These are phyloP conservation scores for Cryptomyrus ogoouensis DNA, from an alignment of 2,113 vertebrate species.

Conservation along the genomic window DNA sequence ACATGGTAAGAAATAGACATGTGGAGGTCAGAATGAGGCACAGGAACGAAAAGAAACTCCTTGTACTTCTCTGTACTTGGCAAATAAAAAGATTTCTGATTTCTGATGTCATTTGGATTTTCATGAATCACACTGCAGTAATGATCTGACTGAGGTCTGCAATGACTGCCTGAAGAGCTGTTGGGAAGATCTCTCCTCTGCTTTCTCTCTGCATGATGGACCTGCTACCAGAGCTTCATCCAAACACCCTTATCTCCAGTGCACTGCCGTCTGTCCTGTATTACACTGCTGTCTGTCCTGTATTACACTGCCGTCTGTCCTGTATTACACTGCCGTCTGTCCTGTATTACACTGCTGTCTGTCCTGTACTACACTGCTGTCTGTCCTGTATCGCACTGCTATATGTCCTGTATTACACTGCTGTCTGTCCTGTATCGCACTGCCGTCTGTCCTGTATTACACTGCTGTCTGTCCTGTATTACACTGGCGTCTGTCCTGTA, in stretches of 20 bases:
- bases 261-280: neutral
- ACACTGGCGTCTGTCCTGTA: neutral
- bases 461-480: neutral
- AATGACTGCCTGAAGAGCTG: neutral
- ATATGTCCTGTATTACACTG: neutral
- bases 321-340: neutral
- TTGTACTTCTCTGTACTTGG: neutral
- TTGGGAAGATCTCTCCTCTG: neutral
- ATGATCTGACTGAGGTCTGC: neutral
- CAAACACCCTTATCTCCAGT: neutral
- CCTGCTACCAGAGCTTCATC: neutral
- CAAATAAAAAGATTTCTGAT: no score
- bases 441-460: neutral
- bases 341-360: neutral
- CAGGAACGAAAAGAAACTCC: neutral
- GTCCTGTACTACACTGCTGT: neutral
- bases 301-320: neutral
- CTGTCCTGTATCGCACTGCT: neutral
- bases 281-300: neutral
- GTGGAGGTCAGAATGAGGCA: neutral
- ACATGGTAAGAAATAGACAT: neutral
- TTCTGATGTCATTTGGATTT: neutral
- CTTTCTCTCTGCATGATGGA: neutral
- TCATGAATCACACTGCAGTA: neutral
- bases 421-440: neutral